Conservation (phyloP, 2,797 vertebrate species). For the Notamacropus eugenii region DNA sequence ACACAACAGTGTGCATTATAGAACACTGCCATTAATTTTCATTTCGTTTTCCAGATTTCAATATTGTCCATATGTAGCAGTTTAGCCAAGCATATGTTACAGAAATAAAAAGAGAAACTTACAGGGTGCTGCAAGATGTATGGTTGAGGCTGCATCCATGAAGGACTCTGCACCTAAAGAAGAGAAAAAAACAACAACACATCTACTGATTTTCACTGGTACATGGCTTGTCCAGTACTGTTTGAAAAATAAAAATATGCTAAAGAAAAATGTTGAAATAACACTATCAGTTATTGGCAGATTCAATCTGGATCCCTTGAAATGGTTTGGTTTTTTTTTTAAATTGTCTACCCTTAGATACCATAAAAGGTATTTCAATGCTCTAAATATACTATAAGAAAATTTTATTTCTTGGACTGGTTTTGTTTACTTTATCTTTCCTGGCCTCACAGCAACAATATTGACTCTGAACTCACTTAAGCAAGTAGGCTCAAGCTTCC, state of each 20-base stretch:
- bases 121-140: constrained; percentile 99
- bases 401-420: not conserved
- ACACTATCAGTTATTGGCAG: constrained; percentile 62
- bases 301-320: not conserved
- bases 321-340: not conserved
- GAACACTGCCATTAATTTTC: constrained; percentile 1
- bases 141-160: constrained; percentile 97
- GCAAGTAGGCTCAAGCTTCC: not conserved
- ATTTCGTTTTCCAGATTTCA: not conserved
- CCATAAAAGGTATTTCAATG: not conserved
- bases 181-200: constrained; percentile 61
- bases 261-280: constrained; percentile 71
- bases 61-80: not conserved
- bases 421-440: not conserved
- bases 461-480: not conserved
- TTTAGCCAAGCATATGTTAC: not conserved
- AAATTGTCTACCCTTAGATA: not conserved
- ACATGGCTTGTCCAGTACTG: constrained; percentile 60
- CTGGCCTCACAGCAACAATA: not conserved
- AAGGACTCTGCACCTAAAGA: constrained; percentile 96
- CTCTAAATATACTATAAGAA: not conserved
- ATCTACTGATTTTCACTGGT: constrained; percentile 59
- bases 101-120: constrained; percentile 82
- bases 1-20: constrained; percentile 5
- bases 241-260: constrained; percentile 73